Percentiles rank a stretch among this genome's conserved stretches.
Evolutionary conservation across 2,113 vertebrate genomes (phyloP).

Genomic region (Tychaedon coryphoeus): DNA sequence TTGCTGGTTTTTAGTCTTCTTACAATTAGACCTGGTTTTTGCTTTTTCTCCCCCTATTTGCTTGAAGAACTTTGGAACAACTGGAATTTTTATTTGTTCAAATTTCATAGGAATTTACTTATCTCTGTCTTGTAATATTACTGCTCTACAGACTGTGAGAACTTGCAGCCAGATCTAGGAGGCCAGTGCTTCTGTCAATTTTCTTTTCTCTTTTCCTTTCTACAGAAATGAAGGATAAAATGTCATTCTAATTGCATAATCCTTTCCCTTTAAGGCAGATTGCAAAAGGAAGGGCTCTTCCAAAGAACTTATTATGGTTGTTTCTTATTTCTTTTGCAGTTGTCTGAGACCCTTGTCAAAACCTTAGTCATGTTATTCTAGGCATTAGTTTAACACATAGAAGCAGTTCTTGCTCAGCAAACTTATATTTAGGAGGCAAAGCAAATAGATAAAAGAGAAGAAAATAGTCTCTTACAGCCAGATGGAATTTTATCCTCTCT

Average conservation of each 20-base stretch:
- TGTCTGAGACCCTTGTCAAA: neutral
- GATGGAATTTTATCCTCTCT: neutral
- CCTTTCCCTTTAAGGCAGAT: neutral
- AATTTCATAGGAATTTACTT: neutral
- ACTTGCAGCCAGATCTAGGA: neutral
- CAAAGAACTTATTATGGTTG: neutral
- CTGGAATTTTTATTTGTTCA: neutral
- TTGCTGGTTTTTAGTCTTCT: neutral
- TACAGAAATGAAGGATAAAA: neutral
- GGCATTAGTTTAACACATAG: neutral
- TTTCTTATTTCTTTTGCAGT: neutral
- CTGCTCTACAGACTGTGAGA: neutral
- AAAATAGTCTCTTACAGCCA: neutral
- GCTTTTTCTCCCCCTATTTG: rapidly evolving
- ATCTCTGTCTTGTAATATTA: neutral
- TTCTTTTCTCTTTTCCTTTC: neutral
- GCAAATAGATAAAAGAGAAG: neutral
- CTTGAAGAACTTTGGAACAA: neutral
- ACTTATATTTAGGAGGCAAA: neutral
- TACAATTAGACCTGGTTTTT: neutral
- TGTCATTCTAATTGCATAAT: neutral
- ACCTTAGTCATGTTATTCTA: neutral
- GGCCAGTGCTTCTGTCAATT: neutral
- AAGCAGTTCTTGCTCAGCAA: neutral
- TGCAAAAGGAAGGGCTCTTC: neutral